Evolutionary conservation across 2,888 invertebrate species (phyloP), one percentile per base, ranked within the genome.

Genomic region (Eupeodes latifasciatus): DNA sequence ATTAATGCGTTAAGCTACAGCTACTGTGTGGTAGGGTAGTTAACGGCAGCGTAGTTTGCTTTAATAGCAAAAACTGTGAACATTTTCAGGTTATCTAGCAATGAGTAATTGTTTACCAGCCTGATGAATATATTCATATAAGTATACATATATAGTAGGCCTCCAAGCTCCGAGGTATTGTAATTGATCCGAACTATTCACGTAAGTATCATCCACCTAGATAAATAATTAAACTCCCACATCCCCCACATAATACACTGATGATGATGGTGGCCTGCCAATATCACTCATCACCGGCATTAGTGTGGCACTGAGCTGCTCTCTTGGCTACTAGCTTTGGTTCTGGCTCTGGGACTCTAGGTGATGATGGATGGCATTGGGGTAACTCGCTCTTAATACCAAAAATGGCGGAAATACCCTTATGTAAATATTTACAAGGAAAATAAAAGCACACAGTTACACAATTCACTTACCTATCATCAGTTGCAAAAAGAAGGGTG

Each of bases 31-130:
- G 27, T 3, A 27, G 27, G 27, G 27, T 27, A 27, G 27, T 27
- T 3, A 2, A 27, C 2, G 27, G 27, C 27, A 27, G 27, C 19
- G 19, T 19, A 27, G 27, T 2, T 27, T 3, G 27, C 27, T 27
- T 3, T 3, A 27, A 27, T 27, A 27, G 71, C 14, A 53, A 66
- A 77, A 59, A 66, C 59, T 19, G 12, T 19, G 19, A 59, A 51
- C 51, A n/a, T 19, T 40, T 51, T 69, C 36, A 4, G 12, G 36
- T 12, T 19, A 74, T 69, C 49, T 79, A 53, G 36, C 53, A 59
- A 40, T 81, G 85, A 86, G 75, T 86, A 83, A 79, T 76, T 86
- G 86, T 79, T 79, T 83, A 51, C 79, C 76, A 59, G 61, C 69
- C 71, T 36, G 80, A 84, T 77, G 80, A 49, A 47, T 44, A 61